Conservation (phyloP, 2,888 invertebrate genomes). For the Cabera pusaria region DNA sequence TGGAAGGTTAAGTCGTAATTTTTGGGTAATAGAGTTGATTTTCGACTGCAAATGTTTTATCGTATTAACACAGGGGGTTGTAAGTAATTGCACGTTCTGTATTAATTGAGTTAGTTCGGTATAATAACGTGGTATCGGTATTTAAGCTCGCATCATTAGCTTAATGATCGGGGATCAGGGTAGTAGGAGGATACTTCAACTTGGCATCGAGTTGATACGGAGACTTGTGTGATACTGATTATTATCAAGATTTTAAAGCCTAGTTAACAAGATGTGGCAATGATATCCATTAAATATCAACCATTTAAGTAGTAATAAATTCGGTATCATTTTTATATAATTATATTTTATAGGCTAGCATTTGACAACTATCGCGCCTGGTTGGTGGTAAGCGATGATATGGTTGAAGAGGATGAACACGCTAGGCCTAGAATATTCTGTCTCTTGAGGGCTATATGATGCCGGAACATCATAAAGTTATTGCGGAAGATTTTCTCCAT, state of each 20-base stretch:
- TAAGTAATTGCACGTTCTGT: slow-evolving; percentile 42
- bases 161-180: slow-evolving; percentile 53
- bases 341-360: too few relatives aligned
- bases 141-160: slow-evolving; percentile 62
- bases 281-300: too few relatives aligned
- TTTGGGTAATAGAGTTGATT: slow-evolving; percentile 1
- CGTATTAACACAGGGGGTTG: slow-evolving; percentile 19
- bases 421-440: too few relatives aligned
- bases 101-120: slow-evolving; percentile 64
- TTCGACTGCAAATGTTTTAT: neutral
- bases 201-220: slow-evolving; percentile 33
- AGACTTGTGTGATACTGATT: slow-evolving; percentile 17
- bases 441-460: too few relatives aligned
- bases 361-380: too few relatives aligned
- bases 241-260: slow-evolving; percentile 2
- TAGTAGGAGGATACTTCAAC: slow-evolving; percentile 32
- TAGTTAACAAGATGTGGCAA: too few relatives aligned
- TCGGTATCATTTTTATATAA: too few relatives aligned
- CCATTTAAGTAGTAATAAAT: too few relatives aligned
- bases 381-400: too few relatives aligned
- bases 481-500: too few relatives aligned
- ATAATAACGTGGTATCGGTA: slow-evolving; percentile 58
- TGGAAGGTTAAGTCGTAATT: slow-evolving; percentile 25
- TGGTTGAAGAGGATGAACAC: too few relatives aligned
- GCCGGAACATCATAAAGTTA: too few relatives aligned